These are phyloP conservation scores for Trinorchestia longiramus DNA, from an alignment of 1,140 invertebrate genomes.

Conservation along the genomic window DNA sequence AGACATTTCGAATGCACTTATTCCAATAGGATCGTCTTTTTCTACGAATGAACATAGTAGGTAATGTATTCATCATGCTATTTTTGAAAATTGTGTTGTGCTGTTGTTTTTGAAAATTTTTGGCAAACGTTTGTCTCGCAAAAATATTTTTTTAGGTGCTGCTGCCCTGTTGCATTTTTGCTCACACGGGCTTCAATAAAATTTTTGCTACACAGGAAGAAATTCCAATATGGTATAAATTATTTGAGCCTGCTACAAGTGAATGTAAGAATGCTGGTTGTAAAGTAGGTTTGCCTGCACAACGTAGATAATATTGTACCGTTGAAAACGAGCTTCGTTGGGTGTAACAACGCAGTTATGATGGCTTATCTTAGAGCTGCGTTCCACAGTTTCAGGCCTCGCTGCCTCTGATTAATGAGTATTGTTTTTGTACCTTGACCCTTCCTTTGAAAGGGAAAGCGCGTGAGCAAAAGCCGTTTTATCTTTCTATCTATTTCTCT, in stretches of 20 bases:
- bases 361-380: conserved; percentile 26
- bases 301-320: neutral
- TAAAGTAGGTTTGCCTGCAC: neutral
- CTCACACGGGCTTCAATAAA: neutral
- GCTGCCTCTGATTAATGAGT: conserved; percentile 19
- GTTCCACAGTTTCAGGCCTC: conserved; percentile 35
- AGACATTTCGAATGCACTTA: neutral
- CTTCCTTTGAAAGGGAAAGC: conserved; percentile 50
- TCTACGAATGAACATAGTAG: too few species aligned
- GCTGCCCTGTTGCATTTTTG: neutral
- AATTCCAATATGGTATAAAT: neutral
- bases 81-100: too few species aligned
- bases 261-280: neutral
- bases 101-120: too few species aligned
- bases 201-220: too few species aligned
- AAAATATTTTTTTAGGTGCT: too few species aligned
- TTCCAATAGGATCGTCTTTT: neutral
- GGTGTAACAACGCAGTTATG: neutral
- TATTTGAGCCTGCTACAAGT: neutral
- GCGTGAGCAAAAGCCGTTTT: neutral
- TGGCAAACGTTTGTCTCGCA: too few species aligned
- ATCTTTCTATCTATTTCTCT: conserved; percentile 1
- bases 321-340: neutral
- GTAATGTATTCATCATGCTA: too few species aligned
- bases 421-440: conserved; percentile 40